A percentile compares a stretch with the other conserved stretches of the same genome.
phyloP scores from a whole-genome alignment of 2,797 vertebrate species.

The Ambastaia sidthimunki region DNA sequence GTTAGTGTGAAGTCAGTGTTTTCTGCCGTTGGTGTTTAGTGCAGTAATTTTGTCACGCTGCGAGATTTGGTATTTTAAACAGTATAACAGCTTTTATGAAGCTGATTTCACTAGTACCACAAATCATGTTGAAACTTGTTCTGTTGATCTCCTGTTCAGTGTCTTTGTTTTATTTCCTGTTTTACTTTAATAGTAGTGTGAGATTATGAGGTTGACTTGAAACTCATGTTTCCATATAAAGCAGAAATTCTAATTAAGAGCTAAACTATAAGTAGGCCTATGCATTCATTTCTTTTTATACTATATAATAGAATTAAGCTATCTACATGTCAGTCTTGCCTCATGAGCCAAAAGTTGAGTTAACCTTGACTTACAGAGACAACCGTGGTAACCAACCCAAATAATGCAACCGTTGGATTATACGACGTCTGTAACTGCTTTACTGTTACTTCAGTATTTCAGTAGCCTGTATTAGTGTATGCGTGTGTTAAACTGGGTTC shows the following conservation, averaged over 20 bases:
- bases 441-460: slow-evolving; percentile 7
- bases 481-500: background rate
- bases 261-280: too few relatives aligned
- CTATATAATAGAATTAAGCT: too few relatives aligned
- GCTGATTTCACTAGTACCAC: background rate
- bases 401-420: background rate
- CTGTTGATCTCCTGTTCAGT: background rate
- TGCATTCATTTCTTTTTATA: too few relatives aligned
- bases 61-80: slow-evolving; percentile 16
- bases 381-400: background rate
- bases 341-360: background rate
- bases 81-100: background rate
- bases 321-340: background rate
- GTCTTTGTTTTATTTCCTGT: slow-evolving; percentile 21
- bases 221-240: background rate
- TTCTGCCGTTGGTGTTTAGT: background rate
- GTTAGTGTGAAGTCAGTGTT: too few relatives aligned
- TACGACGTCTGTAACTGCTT: background rate
- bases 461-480: background rate
- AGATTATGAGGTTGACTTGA: background rate
- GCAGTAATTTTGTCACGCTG: background rate
- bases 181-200: background rate
- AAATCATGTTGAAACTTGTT: slow-evolving; percentile 5
- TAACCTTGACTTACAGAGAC: background rate
- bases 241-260: too few relatives aligned